Percentiles rank a stretch among this genome's conserved stretches.
Conservation (phyloP, 2,113 vertebrate genomes). For the Gadus macrocephalus region DNA sequence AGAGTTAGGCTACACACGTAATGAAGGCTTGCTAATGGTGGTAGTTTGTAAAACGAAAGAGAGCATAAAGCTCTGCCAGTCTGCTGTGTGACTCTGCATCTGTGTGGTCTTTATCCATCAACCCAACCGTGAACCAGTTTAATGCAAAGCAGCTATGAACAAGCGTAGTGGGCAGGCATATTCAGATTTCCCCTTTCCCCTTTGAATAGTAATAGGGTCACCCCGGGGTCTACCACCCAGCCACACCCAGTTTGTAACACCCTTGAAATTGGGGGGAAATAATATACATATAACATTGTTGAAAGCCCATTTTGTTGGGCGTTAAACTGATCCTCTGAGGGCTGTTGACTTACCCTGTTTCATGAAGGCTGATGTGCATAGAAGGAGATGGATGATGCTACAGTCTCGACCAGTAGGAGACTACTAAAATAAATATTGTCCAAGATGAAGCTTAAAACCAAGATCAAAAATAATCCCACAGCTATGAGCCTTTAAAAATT, state of each 20-base stretch:
- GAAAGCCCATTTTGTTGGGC: constrained; percentile 59
- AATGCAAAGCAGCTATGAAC: constrained; percentile 24
- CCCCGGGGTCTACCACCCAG: constrained; percentile 29
- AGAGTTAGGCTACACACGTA: background rate
- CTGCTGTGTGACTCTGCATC: background rate
- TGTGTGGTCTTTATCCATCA: constrained; percentile 2
- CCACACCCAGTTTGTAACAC: constrained; percentile 57
- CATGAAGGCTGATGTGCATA: constrained; percentile 38
- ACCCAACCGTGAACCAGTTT: constrained; percentile 26
- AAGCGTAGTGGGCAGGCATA: constrained; percentile 16
- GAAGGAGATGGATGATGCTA: background rate
- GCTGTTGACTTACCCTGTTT: constrained; percentile 21
- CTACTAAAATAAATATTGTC: too few relatives aligned
- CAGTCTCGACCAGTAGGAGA: too few relatives aligned
- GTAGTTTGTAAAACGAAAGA: constrained; percentile 35
- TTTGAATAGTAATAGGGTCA: constrained; percentile 64
- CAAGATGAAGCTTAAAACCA: background rate
- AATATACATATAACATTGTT: constrained; percentile 60
- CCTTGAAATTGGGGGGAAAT: constrained; percentile 37
- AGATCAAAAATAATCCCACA: background rate
- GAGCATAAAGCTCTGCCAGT: constrained; percentile 13
- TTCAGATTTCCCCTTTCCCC: constrained; percentile 53
- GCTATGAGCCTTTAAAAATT: background rate
- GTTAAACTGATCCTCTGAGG: constrained; percentile 57
- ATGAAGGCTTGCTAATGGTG: constrained; percentile 2